Evolutionary conservation across 2,888 invertebrate genomes (phyloP), one percentile per base, ranked within the genome.

Genomic region (Pterostichus niger): DNA sequence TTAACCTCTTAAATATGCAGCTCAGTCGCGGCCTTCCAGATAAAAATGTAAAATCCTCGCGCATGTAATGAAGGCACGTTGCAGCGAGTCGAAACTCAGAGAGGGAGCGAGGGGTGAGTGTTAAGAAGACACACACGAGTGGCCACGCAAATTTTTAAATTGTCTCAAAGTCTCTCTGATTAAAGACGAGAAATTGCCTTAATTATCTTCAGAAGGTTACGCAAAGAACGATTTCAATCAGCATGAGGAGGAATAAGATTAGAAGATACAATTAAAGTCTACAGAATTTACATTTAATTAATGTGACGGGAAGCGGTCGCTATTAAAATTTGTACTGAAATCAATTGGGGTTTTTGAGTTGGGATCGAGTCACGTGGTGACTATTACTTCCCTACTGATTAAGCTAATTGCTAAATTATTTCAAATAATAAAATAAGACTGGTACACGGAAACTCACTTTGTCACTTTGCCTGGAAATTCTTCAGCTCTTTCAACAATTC

Each of bases 271-370:
- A 83, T 83, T 83, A 83, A 77, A 83, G 83, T 77, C 77, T 64
- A 44, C 82, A 61, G 49, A 83, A 83, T 83, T 83, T 83, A 77
- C 83, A 83, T 83, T 83, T 83, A 83, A 83, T 83, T 83, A 83
- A 83, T 68, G 77, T 17, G 76, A 40, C 61, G 44, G 73, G 40
- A 76, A 76, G 61, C 83, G 64, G 44, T 10, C 54, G 52, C 83
- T 59, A 75, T 82, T 82, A 73, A 61, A 82, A 75, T 75, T 79
- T 82, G 15, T 31, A 44, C 33, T 49, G 71, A 54, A 64, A 80
- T 80, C 80, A 80, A 80, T 80, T 54, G 49, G 75, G 75, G n/a
- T 9, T 40, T 40, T 40, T 40, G 40, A 40, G 56, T 49, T 49
- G 49, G 11, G 31, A 59, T 9, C 24, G 33, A 17, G 68, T 71